These are phyloP conservation scores for Junonia oenone DNA, from an alignment of 2,888 invertebrate genomes.

Conservation along the genomic window DNA sequence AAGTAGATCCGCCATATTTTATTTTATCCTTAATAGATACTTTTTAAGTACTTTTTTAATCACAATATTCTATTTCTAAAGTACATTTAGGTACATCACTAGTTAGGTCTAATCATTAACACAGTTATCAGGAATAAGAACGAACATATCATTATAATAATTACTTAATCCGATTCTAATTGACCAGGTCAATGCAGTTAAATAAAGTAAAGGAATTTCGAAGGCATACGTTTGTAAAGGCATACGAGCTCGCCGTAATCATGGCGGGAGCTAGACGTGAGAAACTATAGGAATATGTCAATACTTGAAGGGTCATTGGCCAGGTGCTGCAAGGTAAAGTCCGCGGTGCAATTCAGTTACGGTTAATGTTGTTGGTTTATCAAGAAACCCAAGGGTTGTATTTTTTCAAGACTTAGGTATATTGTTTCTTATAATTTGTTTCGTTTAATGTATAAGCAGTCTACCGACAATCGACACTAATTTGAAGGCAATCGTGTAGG, in stretches of 20 bases:
- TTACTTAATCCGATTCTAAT: not conserved
- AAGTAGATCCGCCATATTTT: too few species aligned
- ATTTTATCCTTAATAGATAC: too few species aligned
- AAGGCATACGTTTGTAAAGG: slow-evolving; percentile 39
- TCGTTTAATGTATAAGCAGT: too few species aligned
- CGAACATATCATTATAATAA: not conserved
- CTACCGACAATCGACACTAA: too few species aligned
- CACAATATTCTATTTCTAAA: too few species aligned
- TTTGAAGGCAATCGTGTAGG: too few species aligned
- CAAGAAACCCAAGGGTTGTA: slow-evolving; percentile 11
- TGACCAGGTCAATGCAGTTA: slow-evolving; percentile 20
- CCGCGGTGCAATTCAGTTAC: slow-evolving; percentile 60
- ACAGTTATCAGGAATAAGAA: too few species aligned
- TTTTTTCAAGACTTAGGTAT: not conserved
- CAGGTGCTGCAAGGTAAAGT: slow-evolving; percentile 60
- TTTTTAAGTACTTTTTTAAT: too few species aligned
- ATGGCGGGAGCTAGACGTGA: slow-evolving; percentile 63
- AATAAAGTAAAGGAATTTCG: slow-evolving; percentile 23
- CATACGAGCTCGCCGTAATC: slow-evolving; percentile 46
- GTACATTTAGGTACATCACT: too few species aligned
- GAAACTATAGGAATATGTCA: slow-evolving; percentile 79
- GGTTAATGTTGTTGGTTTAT: slow-evolving; percentile 33
- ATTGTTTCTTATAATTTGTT: not conserved
- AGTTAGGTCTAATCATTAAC: too few species aligned
- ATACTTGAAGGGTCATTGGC: slow-evolving; percentile 77